Percentiles rank a stretch among this genome's conserved stretches.
These are phyloP conservation scores for Sthenelais limicola DNA, from an alignment of 2,888 invertebrate genomes.

Conservation along the genomic window DNA sequence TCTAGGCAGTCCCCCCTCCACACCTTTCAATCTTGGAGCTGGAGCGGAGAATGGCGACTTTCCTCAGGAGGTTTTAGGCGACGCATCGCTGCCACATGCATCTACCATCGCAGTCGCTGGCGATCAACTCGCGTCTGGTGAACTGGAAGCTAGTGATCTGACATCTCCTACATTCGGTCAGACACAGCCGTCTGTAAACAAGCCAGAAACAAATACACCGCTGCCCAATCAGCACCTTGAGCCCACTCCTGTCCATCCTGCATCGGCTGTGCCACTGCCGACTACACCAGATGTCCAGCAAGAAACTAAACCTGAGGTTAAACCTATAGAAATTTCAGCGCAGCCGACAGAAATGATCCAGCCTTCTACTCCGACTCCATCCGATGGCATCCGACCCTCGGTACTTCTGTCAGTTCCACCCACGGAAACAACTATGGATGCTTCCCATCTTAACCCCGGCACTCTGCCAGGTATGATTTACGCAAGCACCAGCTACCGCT, in stretches of 20 bases:
- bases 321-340: not conserved
- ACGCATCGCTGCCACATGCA: slow-evolving; percentile 1
- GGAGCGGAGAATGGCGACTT: not conserved
- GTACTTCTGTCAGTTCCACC: not conserved
- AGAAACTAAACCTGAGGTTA: not conserved
- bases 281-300: not conserved
- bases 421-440: not conserved
- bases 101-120: not conserved
- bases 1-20: not conserved
- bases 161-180: no score
- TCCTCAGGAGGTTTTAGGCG: not conserved
- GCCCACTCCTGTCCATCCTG: not conserved
- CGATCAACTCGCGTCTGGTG: not conserved
- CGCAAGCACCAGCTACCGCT: slow-evolving; percentile 1
- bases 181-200: no score
- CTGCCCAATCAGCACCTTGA: not conserved
- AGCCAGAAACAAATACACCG: no score
- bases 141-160: not conserved
- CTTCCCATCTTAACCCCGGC: not conserved
- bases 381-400: slow-evolving; percentile 8
- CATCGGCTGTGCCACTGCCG: not conserved
- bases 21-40: not conserved
- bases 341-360: slow-evolving; percentile 11
- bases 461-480: not conserved
- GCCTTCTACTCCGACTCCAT: slow-evolving; percentile 16